Evolutionary conservation across 2,888 invertebrate genomes (phyloP), one percentile per base, ranked within the genome.

Genomic region (Melinaea marsaeus): DNA sequence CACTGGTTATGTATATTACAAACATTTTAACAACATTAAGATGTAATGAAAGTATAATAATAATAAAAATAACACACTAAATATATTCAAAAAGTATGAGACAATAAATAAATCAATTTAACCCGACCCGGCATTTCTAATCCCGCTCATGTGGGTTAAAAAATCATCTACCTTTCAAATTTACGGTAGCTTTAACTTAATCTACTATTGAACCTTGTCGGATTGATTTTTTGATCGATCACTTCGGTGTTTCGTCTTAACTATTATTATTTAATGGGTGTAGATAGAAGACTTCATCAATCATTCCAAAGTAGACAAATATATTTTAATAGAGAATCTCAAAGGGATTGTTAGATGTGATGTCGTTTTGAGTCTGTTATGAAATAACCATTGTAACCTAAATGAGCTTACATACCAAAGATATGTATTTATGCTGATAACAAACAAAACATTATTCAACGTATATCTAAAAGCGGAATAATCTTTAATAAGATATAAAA

Each of bases 191-290:
- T 81, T 81, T 75, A 81, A 83, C 79, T 71, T 80, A 82, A 87
- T 87, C 86, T 85, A 85, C 86, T 86, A 86, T 76, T 78, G 80
- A 81, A 81, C 78, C 81, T 79, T 77, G 76, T 72, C 78, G 79
- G 81, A 86, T 87, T 89, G 88, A 89, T 89, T 88, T 86, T 79
- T 86, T 89, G 89, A 90, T 89, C 83, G 89, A 90, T 88, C 81
- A 81, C 72, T 80, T 77, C 72, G 78, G 75, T 75, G 77, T 80
- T 80, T 80, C 79, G 79, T 79, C 79, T 84, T 84, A 86, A 86
- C 87, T 88, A 88, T 88, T 89, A 88, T 87, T 88, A 87, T 84
- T 87, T 90, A 90, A 90, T 89, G 89, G 88, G 76, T 74, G 74
- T 74, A 83, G 88, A 90, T 90, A 87, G 77, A 74, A 75, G 79